These are phyloP conservation scores for Pseudomyrmex dendroicus DNA, from an alignment of 1,140 invertebrate species.

Conservation along the genomic window DNA sequence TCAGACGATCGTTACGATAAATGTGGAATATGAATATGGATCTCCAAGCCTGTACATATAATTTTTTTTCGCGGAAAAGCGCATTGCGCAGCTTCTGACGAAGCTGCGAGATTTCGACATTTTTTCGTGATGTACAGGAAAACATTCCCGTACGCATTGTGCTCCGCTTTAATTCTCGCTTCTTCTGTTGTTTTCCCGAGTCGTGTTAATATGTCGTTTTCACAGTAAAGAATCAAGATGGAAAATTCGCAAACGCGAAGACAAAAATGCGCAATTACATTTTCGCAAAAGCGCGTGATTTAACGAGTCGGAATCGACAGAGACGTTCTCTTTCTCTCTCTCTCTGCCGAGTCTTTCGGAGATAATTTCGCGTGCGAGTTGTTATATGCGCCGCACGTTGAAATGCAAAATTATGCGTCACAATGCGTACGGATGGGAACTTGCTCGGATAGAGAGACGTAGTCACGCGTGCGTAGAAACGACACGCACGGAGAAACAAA, in stretches of 20 bases:
- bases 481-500: conserved; percentile 16
- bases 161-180: not conserved
- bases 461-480: conserved; percentile 18
- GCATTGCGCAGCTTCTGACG: not conserved
- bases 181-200: not conserved
- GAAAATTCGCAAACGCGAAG: too few relatives aligned
- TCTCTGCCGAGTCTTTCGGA: conserved; percentile 7
- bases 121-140: conserved; percentile 4
- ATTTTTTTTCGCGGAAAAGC: not conserved
- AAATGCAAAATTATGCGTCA: conserved; percentile 38
- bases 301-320: too few relatives aligned
- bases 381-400: conserved; percentile 5
- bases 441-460: conserved; percentile 11
- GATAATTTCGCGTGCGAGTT: conserved; percentile 1
- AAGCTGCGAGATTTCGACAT: not conserved
- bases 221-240: too few relatives aligned
- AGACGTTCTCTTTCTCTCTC: too few relatives aligned
- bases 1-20: conserved; percentile 8
- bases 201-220: too few relatives aligned
- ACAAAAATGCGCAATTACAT: too few relatives aligned
- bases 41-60: not conserved
- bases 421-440: conserved; percentile 32
- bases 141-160: conserved; percentile 21
- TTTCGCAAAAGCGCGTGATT: too few relatives aligned
- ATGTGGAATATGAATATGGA: conserved; percentile 52